Evolutionary conservation across 2,888 invertebrate genomes (phyloP), one percentile per base, ranked within the genome.

Genomic region (Rhaphigaster nebulosa): DNA sequence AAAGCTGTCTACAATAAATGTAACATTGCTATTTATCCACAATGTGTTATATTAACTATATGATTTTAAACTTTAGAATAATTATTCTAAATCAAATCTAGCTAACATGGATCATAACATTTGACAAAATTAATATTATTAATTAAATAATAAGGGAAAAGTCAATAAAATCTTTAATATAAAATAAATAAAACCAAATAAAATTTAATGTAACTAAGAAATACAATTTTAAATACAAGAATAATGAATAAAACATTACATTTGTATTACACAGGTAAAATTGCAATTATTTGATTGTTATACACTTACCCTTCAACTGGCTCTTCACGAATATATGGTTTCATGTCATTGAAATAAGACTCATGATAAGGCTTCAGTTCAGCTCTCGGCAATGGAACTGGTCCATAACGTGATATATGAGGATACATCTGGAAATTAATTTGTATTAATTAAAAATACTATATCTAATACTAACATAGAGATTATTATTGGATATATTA

Each of bases 351-450:
- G 93, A 96, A 96, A 92, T 96, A 96, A 18, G 96, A 96, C 93
- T 96, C 96, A 92, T 96, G 95, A 93, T 96, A 96, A 76, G 96
- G 96, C 93, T 96, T 96, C 92, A 96, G 95, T 93, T 96, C 96
- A 23, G 96, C 96, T 89, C 96, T 94, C 0, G 96, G 96, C 92
- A 96, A 93, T 91, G 94, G 94, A 60, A 94, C 94, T 4, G 96
- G 95, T 18, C 95, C 95, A 92, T 95, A 95, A 92, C 94, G 93
- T 54, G 93, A 93, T 54, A 87, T 54, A 29, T 90, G 60, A 84
- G 90, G 70, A 41, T 90, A 60, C 80, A 52, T 34, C 45, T 87
- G 54, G 20, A 87, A 87, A 52, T 34, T 20, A 54, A 45, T 87
- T 34, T 29, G 5, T 45, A 18, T 38, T 45, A 45, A 13, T 34